These are phyloP conservation scores for Tethya wilhelma DNA, from an alignment of 37 sponge, comb jelly and placozoan genomes.

Conservation along the genomic window DNA sequence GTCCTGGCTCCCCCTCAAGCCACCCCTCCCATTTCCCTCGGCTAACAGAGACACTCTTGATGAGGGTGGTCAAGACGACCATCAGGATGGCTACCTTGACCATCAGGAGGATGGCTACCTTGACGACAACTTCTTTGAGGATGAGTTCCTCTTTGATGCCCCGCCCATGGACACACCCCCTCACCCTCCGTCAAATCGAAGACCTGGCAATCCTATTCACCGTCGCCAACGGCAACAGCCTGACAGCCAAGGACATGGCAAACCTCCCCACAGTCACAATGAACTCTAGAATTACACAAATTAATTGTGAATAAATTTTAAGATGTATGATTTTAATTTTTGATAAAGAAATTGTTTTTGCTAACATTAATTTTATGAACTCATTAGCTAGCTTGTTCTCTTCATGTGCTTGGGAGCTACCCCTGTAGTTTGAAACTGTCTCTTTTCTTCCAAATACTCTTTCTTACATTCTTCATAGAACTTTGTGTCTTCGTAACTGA, in stretches of 20 bases:
- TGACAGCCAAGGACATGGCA: no score
- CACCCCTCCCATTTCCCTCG: conserved; percentile 44
- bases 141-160: no score
- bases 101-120: background rate
- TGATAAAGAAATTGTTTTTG: no score
- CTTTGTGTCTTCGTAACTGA: conserved; percentile 44
- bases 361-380: no score
- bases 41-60: background rate
- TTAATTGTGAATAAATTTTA: no score
- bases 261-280: no score
- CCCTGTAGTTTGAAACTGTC: conserved; percentile 59
- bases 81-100: background rate
- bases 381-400: conserved; percentile 9
- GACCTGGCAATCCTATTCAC: background rate
- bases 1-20: conserved; percentile 45
- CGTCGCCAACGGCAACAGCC: background rate
- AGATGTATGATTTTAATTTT: no score
- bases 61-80: background rate
- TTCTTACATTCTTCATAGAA: conserved; percentile 71
- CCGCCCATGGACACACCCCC: no score
- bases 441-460: conserved; percentile 58
- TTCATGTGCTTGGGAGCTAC: conserved; percentile 23
- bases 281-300: no score
- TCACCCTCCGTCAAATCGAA: no score
- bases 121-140: background rate